phyloP scores from a whole-genome alignment of 2,797 vertebrate genomes.

The Pipistrellus pygmaeus region DNA sequence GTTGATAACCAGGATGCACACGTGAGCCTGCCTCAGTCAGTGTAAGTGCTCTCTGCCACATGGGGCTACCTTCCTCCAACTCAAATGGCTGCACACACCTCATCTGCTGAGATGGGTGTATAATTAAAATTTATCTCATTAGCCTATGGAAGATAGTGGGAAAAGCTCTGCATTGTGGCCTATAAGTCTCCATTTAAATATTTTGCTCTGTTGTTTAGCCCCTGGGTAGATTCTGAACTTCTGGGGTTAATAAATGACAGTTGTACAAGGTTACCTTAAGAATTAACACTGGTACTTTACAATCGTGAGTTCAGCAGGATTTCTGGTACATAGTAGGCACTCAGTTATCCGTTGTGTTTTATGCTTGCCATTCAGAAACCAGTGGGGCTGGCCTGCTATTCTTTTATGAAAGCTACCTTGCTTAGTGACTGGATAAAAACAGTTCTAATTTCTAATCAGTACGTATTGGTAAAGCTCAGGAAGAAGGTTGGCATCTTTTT shows the following conservation, averaged over 20 bases:
- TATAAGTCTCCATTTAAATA: background rate
- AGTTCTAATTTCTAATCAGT: background rate
- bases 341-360: background rate
- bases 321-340: background rate
- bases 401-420: background rate
- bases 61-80: accelerated
- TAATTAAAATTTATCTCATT: background rate
- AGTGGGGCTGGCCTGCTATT: background rate
- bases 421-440: background rate
- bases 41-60: accelerated
- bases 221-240: background rate
- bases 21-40: accelerated
- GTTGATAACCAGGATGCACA: background rate
- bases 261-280: background rate
- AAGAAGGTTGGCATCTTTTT: background rate
- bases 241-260: background rate
- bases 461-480: background rate
- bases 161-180: background rate
- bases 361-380: background rate
- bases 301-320: background rate
- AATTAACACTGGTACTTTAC: background rate
- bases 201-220: background rate
- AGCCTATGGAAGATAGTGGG: accelerated
- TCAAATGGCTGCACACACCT: accelerated
- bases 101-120: background rate